Percentiles rank a stretch among this genome's conserved stretches.
These are phyloP conservation scores for Parascotia fuliginaria DNA, from an alignment of 2,888 invertebrate species.

Conservation along the genomic window DNA sequence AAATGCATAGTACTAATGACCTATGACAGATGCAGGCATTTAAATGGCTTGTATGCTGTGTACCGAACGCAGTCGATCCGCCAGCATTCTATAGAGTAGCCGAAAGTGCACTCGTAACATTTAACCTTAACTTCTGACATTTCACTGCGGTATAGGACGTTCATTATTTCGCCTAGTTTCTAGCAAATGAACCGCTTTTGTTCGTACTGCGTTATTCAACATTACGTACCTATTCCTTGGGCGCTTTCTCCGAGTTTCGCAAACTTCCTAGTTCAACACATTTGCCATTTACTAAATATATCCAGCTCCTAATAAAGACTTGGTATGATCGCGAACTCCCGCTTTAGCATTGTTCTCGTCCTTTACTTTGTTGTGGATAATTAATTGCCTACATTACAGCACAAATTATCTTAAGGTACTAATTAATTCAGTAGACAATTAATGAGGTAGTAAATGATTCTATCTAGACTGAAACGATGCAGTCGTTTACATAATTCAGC, in stretches of 20 bases:
- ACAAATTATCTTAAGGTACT: slow-evolving; percentile 32
- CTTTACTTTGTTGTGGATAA: slow-evolving; percentile 53
- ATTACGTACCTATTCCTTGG: slow-evolving; percentile 58
- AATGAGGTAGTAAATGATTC: slow-evolving; percentile 26
- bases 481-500: slow-evolving; percentile 17
- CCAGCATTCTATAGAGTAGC: slow-evolving; percentile 36
- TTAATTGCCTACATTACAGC: slow-evolving; percentile 54
- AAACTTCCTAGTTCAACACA: slow-evolving; percentile 73
- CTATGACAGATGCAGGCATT: slow-evolving; percentile 2
- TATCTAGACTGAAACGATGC: slow-evolving; percentile 24
- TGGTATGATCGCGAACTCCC: slow-evolving; percentile 61
- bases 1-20: not conserved
- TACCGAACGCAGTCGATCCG: slow-evolving; percentile 26
- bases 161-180: slow-evolving; percentile 76
- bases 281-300: slow-evolving; percentile 74
- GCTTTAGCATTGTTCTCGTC: slow-evolving; percentile 62
- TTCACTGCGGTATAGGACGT: slow-evolving; percentile 68
- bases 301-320: slow-evolving; percentile 65
- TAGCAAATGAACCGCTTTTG: slow-evolving; percentile 79
- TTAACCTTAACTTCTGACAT: slow-evolving; percentile 82
- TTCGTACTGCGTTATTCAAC: slow-evolving; percentile 69
- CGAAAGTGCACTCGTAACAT: slow-evolving; percentile 67
- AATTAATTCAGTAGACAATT: slow-evolving; percentile 25
- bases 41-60: slow-evolving; percentile 11
- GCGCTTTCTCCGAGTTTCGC: slow-evolving; percentile 74